Base-by-base conservation (phyloP, 2,797 vertebrate genomes). In the Xenopus petersii region DNA sequence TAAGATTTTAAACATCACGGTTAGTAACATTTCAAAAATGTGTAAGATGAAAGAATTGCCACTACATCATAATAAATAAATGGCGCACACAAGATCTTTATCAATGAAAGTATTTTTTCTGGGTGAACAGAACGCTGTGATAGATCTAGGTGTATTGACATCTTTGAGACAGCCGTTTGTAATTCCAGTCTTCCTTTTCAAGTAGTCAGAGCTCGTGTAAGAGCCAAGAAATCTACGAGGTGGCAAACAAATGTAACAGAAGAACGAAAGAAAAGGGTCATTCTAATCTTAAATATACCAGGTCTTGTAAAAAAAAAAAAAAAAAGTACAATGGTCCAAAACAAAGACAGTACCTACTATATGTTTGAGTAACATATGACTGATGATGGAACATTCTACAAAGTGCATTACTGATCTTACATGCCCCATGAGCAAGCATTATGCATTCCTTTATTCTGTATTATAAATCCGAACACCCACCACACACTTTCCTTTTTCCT, bases 161-260 rank as follows among this genome's bases (percentile, higher is more conserved):
- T 82, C 83, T 21, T 83, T 85, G 67, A 83, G 82, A 84, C 86
- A 90, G 86, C 86, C 88, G 89, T 87, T 87, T 85, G 87, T 75
- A 82, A 88, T 73, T 84, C 80, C 80, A 82, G 81, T 88, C 91
- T 93, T 92, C 89, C 89, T 92, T 91, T 86, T 91, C 90, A 92
- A 88, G 90, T 84, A 91, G 89, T 86, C 90, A 91, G 87, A 92
- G 89, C 87, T 91, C 91, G 84, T 82, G 87, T 90, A 89, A 88
- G 87, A 91, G 89, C 90, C 90, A 87, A 90, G 89, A 90, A 87
- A 89, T 91, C 90, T 91, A 91, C 83, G 87, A 84, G 87, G 86
- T 84, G 75, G 90, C 87, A 90, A 88, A 92, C 90, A 89, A 88
- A 88, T 75, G 84, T 88, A 88, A 90, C 1, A 86, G 86, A 89